phyloP scores from a whole-genome alignment of 2,113 vertebrate genomes.

The Alectura lathami region DNA sequence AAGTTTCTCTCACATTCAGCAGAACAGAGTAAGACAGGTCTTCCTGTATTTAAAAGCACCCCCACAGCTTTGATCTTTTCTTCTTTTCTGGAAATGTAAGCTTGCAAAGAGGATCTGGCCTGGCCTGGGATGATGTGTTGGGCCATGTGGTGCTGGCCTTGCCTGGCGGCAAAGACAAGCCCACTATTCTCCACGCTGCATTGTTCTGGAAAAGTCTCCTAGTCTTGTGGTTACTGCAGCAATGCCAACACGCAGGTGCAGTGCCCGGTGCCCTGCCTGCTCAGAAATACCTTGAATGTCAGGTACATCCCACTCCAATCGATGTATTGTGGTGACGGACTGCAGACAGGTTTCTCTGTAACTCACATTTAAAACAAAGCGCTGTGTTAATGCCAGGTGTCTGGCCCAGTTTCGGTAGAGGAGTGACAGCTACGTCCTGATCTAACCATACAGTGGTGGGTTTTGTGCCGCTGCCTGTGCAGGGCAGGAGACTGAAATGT shows the following conservation, averaged over 20 bases:
- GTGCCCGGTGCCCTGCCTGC: not conserved
- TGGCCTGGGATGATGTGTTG: not conserved
- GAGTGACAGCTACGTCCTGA: not conserved
- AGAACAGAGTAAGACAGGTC: not conserved
- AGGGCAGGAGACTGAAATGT: not conserved
- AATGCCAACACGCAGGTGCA: not conserved
- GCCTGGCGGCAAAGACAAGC: not conserved
- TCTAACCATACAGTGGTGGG: not conserved
- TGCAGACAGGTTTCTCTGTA: not conserved
- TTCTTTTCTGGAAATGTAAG: slow-evolving; percentile 28
- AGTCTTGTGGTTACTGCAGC: not conserved
- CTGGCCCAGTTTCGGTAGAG: not conserved
- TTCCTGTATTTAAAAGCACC: not conserved
- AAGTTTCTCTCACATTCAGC: not conserved
- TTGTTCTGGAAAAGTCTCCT: not conserved
- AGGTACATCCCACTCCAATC: not conserved
- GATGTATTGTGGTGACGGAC: not conserved
- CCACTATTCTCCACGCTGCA: not conserved
- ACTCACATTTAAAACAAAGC: not conserved
- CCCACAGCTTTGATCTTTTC: slow-evolving; percentile 48
- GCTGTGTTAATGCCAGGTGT: not conserved
- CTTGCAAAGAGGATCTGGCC: slow-evolving; percentile 19
- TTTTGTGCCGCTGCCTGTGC: not conserved
- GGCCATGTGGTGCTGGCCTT: slow-evolving; percentile 28
- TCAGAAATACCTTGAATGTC: not conserved